Evolutionary conservation across 2,113 vertebrate genomes (phyloP).

Genomic region (Malaclemys terrapin): DNA sequence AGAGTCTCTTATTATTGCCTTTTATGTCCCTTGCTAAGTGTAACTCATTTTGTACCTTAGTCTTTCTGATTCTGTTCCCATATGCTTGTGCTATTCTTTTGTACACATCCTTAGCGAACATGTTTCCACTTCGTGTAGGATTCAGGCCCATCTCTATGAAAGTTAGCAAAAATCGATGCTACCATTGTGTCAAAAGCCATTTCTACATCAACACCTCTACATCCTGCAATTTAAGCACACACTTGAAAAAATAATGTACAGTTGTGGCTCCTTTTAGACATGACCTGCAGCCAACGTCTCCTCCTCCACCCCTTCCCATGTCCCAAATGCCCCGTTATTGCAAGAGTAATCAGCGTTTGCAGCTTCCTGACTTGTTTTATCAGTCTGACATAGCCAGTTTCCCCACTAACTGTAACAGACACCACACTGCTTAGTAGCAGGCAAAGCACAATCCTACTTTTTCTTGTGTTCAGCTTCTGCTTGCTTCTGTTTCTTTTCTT

Average conservation of each 20-base stretch:
- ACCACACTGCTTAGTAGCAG: not conserved
- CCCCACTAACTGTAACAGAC: not conserved
- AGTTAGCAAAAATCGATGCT: not conserved
- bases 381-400: not conserved
- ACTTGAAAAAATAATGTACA: not conserved
- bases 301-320: not conserved
- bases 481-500: constrained; percentile 81
- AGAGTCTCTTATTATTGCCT: not conserved
- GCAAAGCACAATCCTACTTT: constrained; percentile 79
- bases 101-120: not conserved
- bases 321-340: not conserved
- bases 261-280: not conserved
- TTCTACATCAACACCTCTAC: not conserved
- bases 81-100: not conserved
- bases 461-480: constrained; percentile 85
- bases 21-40: not conserved
- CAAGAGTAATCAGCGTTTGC: not conserved
- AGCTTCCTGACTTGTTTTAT: not conserved
- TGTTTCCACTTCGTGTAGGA: not conserved
- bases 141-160: not conserved
- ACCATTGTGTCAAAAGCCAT: not conserved
- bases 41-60: not conserved
- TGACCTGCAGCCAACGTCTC: not conserved
- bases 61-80: not conserved
- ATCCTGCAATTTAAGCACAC: not conserved